phyloP scores from a whole-genome alignment of 2,888 invertebrate species.

The Hipparchia semele region DNA sequence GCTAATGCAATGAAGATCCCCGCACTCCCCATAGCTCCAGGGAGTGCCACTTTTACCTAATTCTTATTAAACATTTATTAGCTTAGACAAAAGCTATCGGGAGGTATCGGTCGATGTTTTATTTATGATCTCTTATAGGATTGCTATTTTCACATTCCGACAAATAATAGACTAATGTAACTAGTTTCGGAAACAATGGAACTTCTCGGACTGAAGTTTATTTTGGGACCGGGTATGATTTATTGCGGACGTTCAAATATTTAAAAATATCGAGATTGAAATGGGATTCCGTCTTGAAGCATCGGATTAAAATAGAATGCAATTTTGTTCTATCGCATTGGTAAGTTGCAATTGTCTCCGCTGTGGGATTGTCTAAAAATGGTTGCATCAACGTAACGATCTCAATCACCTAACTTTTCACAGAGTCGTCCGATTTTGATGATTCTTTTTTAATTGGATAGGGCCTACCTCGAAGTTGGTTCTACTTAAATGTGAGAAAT shows the following conservation, averaged over 20 bases:
- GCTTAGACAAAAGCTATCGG: slow-evolving; percentile 77
- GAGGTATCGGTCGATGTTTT: slow-evolving; percentile 73
- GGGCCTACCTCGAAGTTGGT: too few species aligned
- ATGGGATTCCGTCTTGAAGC: slow-evolving; percentile 25
- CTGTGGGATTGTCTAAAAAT: neutral
- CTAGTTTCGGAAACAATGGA: slow-evolving; percentile 28
- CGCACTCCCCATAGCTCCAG: slow-evolving; percentile 48
- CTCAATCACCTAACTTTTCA: too few species aligned
- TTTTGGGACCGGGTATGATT: slow-evolving; percentile 20
- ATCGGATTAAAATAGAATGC: slow-evolving; percentile 44
- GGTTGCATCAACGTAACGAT: too few species aligned
- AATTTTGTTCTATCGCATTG: slow-evolving; percentile 40
- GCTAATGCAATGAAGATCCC: slow-evolving; percentile 68
- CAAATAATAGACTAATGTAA: slow-evolving; percentile 40
- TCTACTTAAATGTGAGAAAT: too few species aligned
- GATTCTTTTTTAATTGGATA: too few species aligned
- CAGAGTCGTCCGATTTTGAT: too few species aligned
- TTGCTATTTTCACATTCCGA: slow-evolving; percentile 60
- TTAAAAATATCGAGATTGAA: slow-evolving; percentile 28
- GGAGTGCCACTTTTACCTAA: slow-evolving; percentile 75
- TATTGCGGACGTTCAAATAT: slow-evolving; percentile 28
- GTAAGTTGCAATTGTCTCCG: slow-evolving; percentile 23
- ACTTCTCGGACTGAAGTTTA: slow-evolving; percentile 25
- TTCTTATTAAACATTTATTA: slow-evolving; percentile 82
- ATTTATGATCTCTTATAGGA: slow-evolving; percentile 77